phyloP scores from a whole-genome alignment of 2,888 invertebrate genomes.

The Augochlorella aurata region DNA sequence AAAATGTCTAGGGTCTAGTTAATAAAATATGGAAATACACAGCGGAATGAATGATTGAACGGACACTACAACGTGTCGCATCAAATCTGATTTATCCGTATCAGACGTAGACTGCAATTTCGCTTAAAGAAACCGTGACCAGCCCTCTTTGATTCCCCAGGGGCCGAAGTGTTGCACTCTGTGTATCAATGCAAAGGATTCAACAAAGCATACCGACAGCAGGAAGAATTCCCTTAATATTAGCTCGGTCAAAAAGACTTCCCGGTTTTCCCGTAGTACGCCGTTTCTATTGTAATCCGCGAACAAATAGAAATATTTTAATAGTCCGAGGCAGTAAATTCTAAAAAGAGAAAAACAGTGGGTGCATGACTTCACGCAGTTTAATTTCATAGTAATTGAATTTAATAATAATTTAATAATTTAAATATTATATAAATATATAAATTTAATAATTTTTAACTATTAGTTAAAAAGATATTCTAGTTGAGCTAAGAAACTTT shows the following conservation, averaged over 20 bases:
- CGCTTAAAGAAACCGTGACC: not conserved
- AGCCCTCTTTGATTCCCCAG: not conserved
- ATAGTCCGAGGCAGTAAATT: not conserved
- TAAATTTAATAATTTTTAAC: too few species aligned
- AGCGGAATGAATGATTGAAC: not conserved
- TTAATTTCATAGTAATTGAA: too few species aligned
- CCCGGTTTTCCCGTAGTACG: not conserved
- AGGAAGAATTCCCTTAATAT: not conserved
- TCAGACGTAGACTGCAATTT: not conserved
- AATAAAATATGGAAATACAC: not conserved
- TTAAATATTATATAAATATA: too few species aligned
- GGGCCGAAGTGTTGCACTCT: not conserved
- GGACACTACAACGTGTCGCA: not conserved
- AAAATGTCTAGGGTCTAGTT: too few species aligned
- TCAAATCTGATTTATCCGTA: not conserved
- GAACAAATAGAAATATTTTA: not conserved
- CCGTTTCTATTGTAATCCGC: not conserved
- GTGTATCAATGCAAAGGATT: not conserved
- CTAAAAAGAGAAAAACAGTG: too few species aligned
- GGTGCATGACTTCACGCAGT: too few species aligned
- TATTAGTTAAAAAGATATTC: too few species aligned
- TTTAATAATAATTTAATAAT: too few species aligned
- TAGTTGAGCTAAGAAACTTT: too few species aligned
- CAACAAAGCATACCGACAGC: not conserved
- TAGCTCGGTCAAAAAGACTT: not conserved